phyloP scores from a whole-genome alignment of 2,797 vertebrate species.

The Onychomys leucogaster region DNA sequence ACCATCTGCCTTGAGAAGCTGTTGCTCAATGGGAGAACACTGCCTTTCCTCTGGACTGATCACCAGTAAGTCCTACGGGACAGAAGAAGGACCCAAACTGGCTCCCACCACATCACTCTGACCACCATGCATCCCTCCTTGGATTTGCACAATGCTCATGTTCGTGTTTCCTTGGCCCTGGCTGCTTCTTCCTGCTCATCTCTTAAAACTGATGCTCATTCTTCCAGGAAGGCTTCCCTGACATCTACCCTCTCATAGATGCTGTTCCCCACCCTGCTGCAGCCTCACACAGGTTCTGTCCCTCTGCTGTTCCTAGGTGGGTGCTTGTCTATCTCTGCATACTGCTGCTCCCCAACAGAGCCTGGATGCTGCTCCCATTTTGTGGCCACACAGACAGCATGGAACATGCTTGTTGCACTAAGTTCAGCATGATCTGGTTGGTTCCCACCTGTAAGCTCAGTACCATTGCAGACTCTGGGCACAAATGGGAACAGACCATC shows the following conservation, averaged over 20 bases:
- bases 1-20: rapidly evolving
- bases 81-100: neutral
- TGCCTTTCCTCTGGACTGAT: neutral
- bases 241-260: neutral
- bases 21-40: neutral
- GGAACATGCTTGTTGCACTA: neutral
- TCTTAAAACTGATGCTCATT: neutral
- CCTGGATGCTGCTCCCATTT: too few relatives aligned
- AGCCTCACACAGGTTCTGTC: neutral
- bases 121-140: neutral
- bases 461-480: neutral
- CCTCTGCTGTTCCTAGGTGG: neutral
- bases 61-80: neutral
- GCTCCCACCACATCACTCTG: rapidly evolving
- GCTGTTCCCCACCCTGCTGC: neutral
- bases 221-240: neutral
- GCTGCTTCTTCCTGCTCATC: too few relatives aligned
- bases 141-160: too few relatives aligned
- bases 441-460: neutral
- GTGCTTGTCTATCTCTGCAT: neutral
- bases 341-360: neutral
- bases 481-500: neutral
- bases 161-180: neutral
- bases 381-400: neutral
- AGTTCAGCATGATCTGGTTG: neutral